Evolutionary conservation across 2,113 vertebrate species (phyloP), one percentile per base, ranked within the genome.

Genomic region (Chaetops frenatus): DNA sequence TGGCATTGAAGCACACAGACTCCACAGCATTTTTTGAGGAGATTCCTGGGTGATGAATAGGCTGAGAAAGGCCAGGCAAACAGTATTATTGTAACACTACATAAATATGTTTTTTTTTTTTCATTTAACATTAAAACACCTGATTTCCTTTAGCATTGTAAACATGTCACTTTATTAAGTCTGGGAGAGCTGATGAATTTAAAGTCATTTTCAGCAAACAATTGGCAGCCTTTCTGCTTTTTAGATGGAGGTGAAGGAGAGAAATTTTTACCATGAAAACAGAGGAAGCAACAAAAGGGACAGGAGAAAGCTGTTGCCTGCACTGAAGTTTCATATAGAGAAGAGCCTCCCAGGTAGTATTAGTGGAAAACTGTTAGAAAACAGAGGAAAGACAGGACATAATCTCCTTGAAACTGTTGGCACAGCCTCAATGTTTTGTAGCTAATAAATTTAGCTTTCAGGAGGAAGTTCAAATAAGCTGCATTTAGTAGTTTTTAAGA

Each of bases 121-220:
- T 83, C 83, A 92, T 97, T 97, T 97, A 97, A 86, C 66, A 94
- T 96, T 96, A 96, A 98, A 98, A 96, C 95, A 97, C 94, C 96
- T 98, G 96, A 98, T 97, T 98, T 98, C 94, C 97, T 97, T 95
- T 96, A 97, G 95, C 96, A 93, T 44, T 97, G 93, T 97, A 98
- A 98, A 97, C 97, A 97, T 93, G 85, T 95, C 92, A 96, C 53
- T 92, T 94, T 96, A 97, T 98, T 98, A 98, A 81, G 92, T 89
- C 88, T 93, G 57, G 62, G 89, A 92, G 73, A 90, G 70, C 57
- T 98, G 97, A 97, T 96, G 92, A 95, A 97, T 96, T 96, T 97
- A 96, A 96, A 91, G 78, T 38, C 1, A 73, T 96, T 96, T 95
- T 91, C 65, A 48, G 78, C 18, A 47, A 96, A 86, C 38, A 86